Conservation (phyloP, 2,888 invertebrate genomes). For the Phaonia tiefii region DNA sequence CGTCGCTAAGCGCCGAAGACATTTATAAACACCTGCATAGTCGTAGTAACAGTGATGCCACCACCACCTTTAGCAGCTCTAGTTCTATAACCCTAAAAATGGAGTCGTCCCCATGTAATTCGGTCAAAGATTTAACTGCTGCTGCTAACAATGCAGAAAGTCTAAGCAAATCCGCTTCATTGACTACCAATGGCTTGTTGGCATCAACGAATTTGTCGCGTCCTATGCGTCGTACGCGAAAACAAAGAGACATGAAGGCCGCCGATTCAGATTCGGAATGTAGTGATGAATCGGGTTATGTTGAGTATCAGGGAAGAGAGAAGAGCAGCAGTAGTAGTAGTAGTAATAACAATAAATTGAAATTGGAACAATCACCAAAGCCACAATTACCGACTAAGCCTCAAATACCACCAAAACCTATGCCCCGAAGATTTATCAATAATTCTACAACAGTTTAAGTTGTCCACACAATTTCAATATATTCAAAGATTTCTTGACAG, state of each 20-base stretch:
- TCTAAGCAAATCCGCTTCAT: too few relatives aligned
- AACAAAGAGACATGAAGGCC: conserved; percentile 53
- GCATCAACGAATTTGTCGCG: conserved; percentile 32
- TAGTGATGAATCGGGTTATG: conserved; percentile 95
- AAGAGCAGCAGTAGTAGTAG: conserved; percentile 47
- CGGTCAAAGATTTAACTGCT: conserved; percentile 68
- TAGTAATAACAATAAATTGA: conserved; percentile 19
- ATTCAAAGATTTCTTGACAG: too few relatives aligned
- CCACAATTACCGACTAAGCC: conserved; percentile 69
- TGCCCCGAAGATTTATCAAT: conserved; percentile 73
- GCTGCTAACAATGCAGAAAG: not conserved
- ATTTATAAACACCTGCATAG: conserved; percentile 70
- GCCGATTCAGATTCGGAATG: conserved; percentile 86
- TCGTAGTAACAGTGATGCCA: conserved; percentile 74
- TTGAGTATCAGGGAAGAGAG: conserved; percentile 85
- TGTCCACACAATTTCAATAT: too few relatives aligned
- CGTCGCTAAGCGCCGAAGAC: conserved; percentile 12
- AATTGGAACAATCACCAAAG: conserved; percentile 55
- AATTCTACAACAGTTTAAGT: conserved; percentile 69
- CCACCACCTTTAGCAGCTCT: conserved; percentile 77
- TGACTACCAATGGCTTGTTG: conserved; percentile 2
- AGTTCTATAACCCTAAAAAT: conserved; percentile 77
- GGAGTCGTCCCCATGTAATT: conserved; percentile 71
- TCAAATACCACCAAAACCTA: conserved; percentile 74
- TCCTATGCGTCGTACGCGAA: conserved; percentile 63